Percentiles rank a stretch among this genome's conserved stretches.
These are phyloP conservation scores for Diorhabda sublineata DNA, from an alignment of 1,140 invertebrate genomes.

Conservation along the genomic window DNA sequence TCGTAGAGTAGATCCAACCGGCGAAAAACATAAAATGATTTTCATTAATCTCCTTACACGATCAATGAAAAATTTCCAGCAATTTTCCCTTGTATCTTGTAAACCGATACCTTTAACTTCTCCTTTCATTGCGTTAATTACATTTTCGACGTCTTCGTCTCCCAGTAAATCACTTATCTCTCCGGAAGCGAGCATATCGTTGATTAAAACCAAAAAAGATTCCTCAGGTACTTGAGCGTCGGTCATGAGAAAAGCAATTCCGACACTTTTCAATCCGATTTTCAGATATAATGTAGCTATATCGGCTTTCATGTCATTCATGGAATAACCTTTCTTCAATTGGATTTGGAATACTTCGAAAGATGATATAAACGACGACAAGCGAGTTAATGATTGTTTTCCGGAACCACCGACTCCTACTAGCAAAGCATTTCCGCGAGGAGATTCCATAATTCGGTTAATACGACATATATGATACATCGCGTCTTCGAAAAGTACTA, in stretches of 20 bases:
- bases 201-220: conserved; percentile 86
- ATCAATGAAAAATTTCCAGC: conserved; percentile 94
- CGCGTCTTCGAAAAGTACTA: conserved; percentile 94
- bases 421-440: conserved; percentile 85
- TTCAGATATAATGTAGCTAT: conserved; percentile 81
- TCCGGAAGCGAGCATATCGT: conserved; percentile 89
- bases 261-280: conserved; percentile 81
- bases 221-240: conserved; percentile 91
- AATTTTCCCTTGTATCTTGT: conserved; percentile 85
- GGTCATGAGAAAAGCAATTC: conserved; percentile 87
- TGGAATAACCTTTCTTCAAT: conserved; percentile 80
- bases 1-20: conserved; percentile 80
- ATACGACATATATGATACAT: conserved; percentile 90
- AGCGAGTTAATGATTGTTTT: conserved; percentile 84
- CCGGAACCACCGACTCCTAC: conserved; percentile 93
- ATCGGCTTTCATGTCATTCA: conserved; percentile 79
- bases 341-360: conserved; percentile 91
- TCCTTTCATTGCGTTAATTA: conserved; percentile 73
- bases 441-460: conserved; percentile 86
- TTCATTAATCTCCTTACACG: conserved; percentile 73
- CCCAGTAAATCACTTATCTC: conserved; percentile 88
- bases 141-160: conserved; percentile 88
- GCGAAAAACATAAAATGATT: conserved; percentile 88
- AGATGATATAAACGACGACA: conserved; percentile 84
- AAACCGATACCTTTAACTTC: conserved; percentile 84